A percentile compares a stretch with the other conserved stretches of the same genome.
Evolutionary conservation across 2,113 vertebrate species (phyloP).

Genomic region (Mastomys natalensis): DNA sequence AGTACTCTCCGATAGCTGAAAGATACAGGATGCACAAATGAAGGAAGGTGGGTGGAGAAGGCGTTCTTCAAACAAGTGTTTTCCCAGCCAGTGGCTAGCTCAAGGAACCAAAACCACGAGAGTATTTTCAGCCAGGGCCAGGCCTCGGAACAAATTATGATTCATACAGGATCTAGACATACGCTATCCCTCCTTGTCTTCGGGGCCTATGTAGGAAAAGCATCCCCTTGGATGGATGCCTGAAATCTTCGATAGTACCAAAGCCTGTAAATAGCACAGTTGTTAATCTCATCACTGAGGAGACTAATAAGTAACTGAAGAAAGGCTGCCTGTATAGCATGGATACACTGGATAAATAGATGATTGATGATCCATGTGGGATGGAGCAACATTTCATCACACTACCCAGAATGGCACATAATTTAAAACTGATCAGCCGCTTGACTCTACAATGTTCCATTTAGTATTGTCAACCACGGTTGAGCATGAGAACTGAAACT

Average conservation of each 20-base stretch:
- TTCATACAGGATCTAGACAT: slow-evolving; percentile 19
- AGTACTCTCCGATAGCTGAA: slow-evolving; percentile 49
- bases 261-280: neutral
- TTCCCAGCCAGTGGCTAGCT: slow-evolving; percentile 56
- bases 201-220: neutral
- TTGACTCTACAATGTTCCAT: neutral
- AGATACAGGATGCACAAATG: neutral
- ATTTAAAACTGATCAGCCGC: neutral
- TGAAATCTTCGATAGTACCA: neutral
- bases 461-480: neutral
- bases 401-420: neutral
- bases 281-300: neutral
- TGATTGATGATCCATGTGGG: neutral
- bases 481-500: neutral
- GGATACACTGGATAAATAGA: slow-evolving; percentile 23
- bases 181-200: neutral
- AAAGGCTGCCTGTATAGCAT: neutral
- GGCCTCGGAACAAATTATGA: slow-evolving; percentile 2
- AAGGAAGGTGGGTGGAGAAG: neutral
- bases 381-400: neutral
- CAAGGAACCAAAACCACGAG: slow-evolving; percentile 37
- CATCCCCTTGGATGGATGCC: neutral
- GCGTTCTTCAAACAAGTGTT: neutral
- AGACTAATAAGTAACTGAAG: neutral
- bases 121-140: slow-evolving; percentile 21